Base-by-base conservation (phyloP, 2,888 invertebrate species). In the Schizaphis graminum region DNA sequence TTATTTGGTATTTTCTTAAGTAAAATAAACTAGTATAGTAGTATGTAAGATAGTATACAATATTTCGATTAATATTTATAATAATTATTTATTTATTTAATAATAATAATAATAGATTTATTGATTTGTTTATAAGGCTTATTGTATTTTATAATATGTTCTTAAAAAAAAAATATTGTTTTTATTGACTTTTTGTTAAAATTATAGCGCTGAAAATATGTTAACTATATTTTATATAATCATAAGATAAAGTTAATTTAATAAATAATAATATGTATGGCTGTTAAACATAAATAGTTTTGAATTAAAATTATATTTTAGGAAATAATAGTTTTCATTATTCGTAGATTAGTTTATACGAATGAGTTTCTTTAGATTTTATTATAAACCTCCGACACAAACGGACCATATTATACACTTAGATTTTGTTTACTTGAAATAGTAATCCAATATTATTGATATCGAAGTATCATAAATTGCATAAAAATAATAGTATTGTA, bases 111-210 rank as follows among this genome's bases (percentile, higher is more conserved):
- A 44, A 57, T 85, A 44, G 26, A 56, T 56, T 85, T 84, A n/a
- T 56, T 35, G n/a, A 57, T 85, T 91, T 85, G 85, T 91, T 91
- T 91, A 35, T 57, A 91, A 56, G 56, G 91, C 85, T 91, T 91
- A 53, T 91, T 0, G n/a, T 90, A 67, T n/a, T 24, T 13, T 16
- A 85, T 41, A 56, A 47, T 24, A 44, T 84, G 21, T 84, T 53
- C 41, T 53, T 41, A 56, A 56, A 35, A 84, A 35, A 84, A 56
- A 56, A 53, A 41, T 56, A 44, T 89, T 41, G 3, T 90, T 90
- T 90, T 77, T 49, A 56, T 84, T 53, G 10, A 84, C 10, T 77
- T 41, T 53, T 41, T 53, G 53, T 84, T 84, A 84, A 47, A 35
- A 21, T 77, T 53, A 41, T 77, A 61, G 1, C n/a, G 26, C 4